These are phyloP conservation scores for Cryptus armator DNA, from an alignment of 2,888 invertebrate species.

Conservation along the genomic window DNA sequence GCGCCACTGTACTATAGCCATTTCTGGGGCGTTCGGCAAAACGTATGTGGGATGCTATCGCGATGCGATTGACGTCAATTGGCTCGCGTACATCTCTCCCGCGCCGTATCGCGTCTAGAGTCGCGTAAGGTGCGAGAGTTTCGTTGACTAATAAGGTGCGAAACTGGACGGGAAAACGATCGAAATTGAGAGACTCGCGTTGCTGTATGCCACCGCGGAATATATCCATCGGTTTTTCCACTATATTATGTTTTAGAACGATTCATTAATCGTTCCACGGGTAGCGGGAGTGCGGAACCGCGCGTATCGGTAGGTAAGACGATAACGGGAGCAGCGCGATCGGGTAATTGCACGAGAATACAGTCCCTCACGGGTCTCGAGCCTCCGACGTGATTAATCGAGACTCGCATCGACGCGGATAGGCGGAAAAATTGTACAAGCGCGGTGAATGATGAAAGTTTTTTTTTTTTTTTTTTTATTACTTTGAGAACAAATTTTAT, in stretches of 20 bases:
- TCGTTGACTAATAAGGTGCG: not conserved
- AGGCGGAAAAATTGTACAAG: not conserved
- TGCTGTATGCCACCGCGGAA: not conserved
- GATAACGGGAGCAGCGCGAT: slow-evolving; percentile 5
- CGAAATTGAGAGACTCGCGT: not conserved
- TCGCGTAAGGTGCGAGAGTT: not conserved
- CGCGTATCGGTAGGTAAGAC: slow-evolving; percentile 8
- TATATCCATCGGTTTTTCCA: slow-evolving; percentile 17
- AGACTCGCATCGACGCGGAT: slow-evolving; percentile 2
- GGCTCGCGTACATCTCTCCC: no score
- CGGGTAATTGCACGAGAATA: slow-evolving; percentile 23
- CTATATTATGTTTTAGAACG: slow-evolving; percentile 2
- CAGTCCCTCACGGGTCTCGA: not conserved
- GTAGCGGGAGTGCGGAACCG: not conserved
- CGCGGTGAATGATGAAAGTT: not conserved
- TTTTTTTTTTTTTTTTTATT: not conserved
- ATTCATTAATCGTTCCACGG: not conserved
- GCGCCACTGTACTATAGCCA: not conserved
- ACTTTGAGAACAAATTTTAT: not conserved
- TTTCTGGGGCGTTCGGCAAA: no score
- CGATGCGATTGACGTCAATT: no score
- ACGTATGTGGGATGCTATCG: no score
- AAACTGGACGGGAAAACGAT: not conserved
- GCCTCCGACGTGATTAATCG: slow-evolving; percentile 15
- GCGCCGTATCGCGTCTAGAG: not conserved